A percentile compares a stretch with the other conserved stretches of the same genome.
phyloP scores from a whole-genome alignment of 30 jellyfish, hydroid and myxozoan genomes.

The Aurelia aurita region DNA sequence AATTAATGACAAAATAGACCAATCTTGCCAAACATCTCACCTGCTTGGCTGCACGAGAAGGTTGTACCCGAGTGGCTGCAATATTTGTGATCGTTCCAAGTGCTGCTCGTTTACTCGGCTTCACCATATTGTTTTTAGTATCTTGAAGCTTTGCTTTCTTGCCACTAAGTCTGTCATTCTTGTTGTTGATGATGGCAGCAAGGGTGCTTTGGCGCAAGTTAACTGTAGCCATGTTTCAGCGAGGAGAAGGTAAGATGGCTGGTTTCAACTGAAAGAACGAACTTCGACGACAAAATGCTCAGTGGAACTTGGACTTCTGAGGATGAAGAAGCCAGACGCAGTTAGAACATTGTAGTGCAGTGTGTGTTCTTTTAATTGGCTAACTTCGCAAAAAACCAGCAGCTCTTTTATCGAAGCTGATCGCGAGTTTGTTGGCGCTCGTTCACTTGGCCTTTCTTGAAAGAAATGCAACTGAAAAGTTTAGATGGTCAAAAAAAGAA shows the following conservation, averaged over 20 bases:
- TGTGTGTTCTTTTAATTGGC: no score
- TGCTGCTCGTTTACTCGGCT: constrained; percentile 91
- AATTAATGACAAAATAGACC: not conserved
- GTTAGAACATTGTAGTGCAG: constrained; percentile 8
- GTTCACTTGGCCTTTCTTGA: not conserved
- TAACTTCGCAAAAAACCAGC: no score
- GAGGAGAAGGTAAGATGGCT: not conserved
- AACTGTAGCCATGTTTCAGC: constrained; percentile 47
- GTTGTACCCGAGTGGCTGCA: constrained; percentile 88
- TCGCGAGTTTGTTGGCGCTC: not conserved
- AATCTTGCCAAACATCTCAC: not conserved
- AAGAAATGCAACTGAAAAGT: constrained; percentile 31
- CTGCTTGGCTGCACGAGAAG: constrained; percentile 96
- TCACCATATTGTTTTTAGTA: constrained; percentile 67
- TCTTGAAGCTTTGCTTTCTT: constrained; percentile 78
- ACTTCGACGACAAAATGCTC: constrained; percentile 42
- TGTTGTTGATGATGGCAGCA: constrained; percentile 18
- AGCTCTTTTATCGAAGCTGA: no score
- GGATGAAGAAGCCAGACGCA: not conserved
- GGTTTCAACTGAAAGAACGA: constrained; percentile 24
- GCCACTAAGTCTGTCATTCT: constrained; percentile 63
- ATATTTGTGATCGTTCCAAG: constrained; percentile 86
- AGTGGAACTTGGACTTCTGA: constrained; percentile 48
- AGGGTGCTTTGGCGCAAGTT: constrained; percentile 63
- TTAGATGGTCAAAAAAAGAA: constrained; percentile 31